Evolutionary conservation across 2,113 vertebrate genomes (phyloP), one percentile per base, ranked within the genome.

Genomic region (Protobothrops mucrosquamatus): DNA sequence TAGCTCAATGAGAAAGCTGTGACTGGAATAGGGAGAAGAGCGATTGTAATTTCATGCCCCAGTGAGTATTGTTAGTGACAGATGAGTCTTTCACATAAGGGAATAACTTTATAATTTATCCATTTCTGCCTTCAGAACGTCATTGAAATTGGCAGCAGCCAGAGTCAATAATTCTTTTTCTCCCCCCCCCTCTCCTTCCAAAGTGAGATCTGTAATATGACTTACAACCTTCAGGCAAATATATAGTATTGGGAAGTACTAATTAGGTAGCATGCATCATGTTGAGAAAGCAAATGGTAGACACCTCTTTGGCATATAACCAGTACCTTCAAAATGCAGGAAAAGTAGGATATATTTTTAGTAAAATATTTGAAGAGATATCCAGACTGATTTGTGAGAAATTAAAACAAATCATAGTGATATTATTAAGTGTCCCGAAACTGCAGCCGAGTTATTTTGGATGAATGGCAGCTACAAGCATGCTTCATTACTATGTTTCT

Each of bases 41-140:
- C 94, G 97, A 98, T 98, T 98, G 98, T 98, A 98, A 99, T 99
- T 99, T 99, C 98, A 98, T 97, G 97, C 97, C 96, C 97, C 96
- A 98, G 97, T 96, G 96, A 96, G 97, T 97, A 87, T 97, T 93
- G 94, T 95, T 98, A 97, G 97, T 98, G 98, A 98, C 97, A 87
- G 98, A 99, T 98, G 98, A 98, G 93, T 97, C 98, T 97, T 96
- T 97, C 96, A 97, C 95, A 97, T 74, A 95, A 94, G 93, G 96
- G 92, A 94, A 88, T 95, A 91, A 81, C 92, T 96, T 94, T 96
- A 94, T 96, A 94, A 97, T 97, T 96, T 95, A 95, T 90, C 94
- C 93, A 0, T 91, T 51, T 29, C 94, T 88, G 3, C 95, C 96
- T 95, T 95, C 95, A 51, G 90, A 95, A 89, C 93, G 94, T 88